Base-by-base conservation (phyloP, 37 sponge, comb jelly and placozoan species). In the Tethya wilhelma region DNA sequence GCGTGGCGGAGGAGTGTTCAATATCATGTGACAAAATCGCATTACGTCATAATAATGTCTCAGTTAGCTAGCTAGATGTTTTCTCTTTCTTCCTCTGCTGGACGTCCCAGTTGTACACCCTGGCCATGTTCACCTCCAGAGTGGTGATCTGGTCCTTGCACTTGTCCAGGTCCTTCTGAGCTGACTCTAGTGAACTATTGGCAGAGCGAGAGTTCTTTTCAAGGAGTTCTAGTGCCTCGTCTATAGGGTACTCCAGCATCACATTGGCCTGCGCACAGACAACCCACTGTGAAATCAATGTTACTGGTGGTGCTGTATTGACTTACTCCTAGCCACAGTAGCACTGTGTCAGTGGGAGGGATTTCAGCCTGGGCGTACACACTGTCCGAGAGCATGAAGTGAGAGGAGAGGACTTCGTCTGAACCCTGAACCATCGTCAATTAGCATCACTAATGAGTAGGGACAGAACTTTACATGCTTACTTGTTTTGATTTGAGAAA, bases 31-130 rank as follows among this genome's bases (percentile, higher is more conserved):
- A 49, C 53, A 49, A 9, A 49, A 49, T 9, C 14, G 14, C 53
- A 19, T 19, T 49, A 49, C 14, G 9, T 19, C 14, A 49, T 19
- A 9, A 49, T 49, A 19, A 49, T 49, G 53, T 19, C 9, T 49
- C 64, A 62, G 19, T 26, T 62, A 62, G 30, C 64, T 49, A 49
- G 53, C 14, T 49, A 19, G 53, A 49, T 49, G 53, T 67, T 49
- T 38, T 4, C 17, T 72, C 63, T 70, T 87, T 80, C 70, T 83
- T 86, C 56, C 98, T 81, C 57, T 93, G 73, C 64, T 90, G 83
- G 8, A 97, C 96, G 60, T 97, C 96, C 98, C 98, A 97, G 82
- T 97, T 97, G 81, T 97, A 95, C 0, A 97, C 93, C 22, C 98
- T 79, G 2, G 98, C 93, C 96, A 97, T 95, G 74, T 84, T 91